Percentiles rank a stretch among this genome's conserved stretches.
Evolutionary conservation across 2,797 vertebrate genomes (phyloP).

Genomic region (Nyctibius grandis): DNA sequence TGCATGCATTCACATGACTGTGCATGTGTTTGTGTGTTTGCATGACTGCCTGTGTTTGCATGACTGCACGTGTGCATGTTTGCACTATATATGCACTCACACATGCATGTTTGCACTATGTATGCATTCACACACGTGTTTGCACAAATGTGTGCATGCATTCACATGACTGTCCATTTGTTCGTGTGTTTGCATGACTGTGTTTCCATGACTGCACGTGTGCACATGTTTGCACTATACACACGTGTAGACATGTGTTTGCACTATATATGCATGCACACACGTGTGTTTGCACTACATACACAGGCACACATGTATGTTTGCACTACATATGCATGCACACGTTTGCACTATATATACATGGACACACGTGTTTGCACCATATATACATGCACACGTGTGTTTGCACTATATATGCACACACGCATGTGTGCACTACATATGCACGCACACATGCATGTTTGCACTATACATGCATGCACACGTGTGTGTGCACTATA

Average conservation of each 20-base stretch:
- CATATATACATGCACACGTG: accelerated
- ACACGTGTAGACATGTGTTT: neutral
- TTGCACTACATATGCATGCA: neutral
- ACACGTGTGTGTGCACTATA: neutral
- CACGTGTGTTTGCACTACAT: no score
- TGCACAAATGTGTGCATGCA: neutral
- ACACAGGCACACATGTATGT: neutral
- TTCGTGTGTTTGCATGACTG: neutral
- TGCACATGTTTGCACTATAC: no score
- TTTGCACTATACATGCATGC: neutral
- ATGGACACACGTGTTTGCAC: neutral
- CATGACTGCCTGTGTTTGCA: neutral
- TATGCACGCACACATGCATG: neutral
- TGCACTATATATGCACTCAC: no score
- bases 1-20: no score
- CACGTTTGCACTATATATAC: neutral
- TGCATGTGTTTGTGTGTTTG: no score
- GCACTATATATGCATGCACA: no score
- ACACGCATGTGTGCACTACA: no score
- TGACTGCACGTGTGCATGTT: neutral
- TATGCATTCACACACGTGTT: accelerated
- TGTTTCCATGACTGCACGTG: no score
- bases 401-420: neutral
- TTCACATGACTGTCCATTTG: no score
- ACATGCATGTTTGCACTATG: no score